Conservation (phyloP, 2,113 vertebrate genomes). For the Ictalurus furcatus region DNA sequence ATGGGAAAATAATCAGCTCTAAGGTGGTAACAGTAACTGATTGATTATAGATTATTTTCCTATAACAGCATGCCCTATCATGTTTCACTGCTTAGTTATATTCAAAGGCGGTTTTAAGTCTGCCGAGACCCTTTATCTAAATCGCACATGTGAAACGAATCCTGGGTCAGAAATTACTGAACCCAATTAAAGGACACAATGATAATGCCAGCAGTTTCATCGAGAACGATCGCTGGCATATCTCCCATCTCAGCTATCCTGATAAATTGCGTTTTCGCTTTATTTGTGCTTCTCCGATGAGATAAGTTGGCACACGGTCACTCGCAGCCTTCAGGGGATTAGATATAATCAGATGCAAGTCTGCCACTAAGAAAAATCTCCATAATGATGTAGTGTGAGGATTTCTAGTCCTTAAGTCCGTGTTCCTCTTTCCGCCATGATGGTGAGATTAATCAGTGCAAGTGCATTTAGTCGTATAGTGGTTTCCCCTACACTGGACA, state of each 20-base stretch:
- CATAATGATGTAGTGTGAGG: conserved; percentile 61
- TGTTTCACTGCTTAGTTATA: neutral
- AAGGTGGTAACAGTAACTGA: neutral
- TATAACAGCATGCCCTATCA: neutral
- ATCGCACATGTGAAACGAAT: conserved; percentile 60
- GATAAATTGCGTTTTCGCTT: conserved; percentile 42
- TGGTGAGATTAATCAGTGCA: conserved; percentile 34
- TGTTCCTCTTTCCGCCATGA: neutral
- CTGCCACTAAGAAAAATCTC: conserved; percentile 55
- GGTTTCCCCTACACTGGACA: conserved; percentile 11
- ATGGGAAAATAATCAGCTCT: neutral
- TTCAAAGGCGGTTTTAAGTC: neutral
- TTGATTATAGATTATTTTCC: neutral
- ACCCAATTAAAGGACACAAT: conserved; percentile 45
- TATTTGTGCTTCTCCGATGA: conserved; percentile 48
- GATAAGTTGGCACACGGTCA: conserved; percentile 60
- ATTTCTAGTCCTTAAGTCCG: neutral
- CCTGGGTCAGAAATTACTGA: conserved; percentile 43
- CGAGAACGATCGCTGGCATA: conserved; percentile 2
- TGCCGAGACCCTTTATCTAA: conserved; percentile 54
- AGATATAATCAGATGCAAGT: conserved; percentile 59
- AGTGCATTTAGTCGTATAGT: conserved; percentile 26
- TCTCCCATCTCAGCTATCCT: conserved; percentile 50
- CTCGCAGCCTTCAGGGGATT: conserved; percentile 47
- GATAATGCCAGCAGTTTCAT: conserved; percentile 55